Conservation (phyloP, 2,888 invertebrate genomes). For the Parnassius mnemosyne region DNA sequence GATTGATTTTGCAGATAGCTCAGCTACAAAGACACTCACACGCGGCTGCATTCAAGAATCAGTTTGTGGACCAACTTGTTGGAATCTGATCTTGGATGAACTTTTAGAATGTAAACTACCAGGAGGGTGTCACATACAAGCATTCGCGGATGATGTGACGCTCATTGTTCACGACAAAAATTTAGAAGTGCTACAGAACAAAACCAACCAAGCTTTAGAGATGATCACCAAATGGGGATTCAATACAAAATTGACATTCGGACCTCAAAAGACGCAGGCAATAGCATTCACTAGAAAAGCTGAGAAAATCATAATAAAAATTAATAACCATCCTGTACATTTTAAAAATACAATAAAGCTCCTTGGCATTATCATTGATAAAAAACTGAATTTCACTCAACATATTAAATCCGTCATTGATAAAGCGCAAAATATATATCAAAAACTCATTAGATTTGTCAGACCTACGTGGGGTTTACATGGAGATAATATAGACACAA, state of each 20-base stretch:
- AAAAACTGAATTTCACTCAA: slow-evolving; percentile 1
- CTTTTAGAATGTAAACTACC: no score
- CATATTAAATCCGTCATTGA: slow-evolving; percentile 9
- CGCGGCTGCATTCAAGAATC: background rate
- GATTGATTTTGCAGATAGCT: no score
- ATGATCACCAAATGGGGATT: slow-evolving; percentile 18
- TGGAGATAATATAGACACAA: slow-evolving; percentile 19
- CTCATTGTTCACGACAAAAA: slow-evolving; percentile 15
- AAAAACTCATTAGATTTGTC: slow-evolving; percentile 3
- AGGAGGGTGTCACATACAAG: background rate
- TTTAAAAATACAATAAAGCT: slow-evolving; percentile 7
- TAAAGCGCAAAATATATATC: slow-evolving; percentile 19
- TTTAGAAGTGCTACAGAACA: background rate
- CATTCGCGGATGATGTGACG: slow-evolving; percentile 29
- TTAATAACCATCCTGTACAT: slow-evolving; percentile 20
- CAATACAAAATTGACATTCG: slow-evolving; percentile 24
- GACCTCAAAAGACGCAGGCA: slow-evolving; percentile 16
- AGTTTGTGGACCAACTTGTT: background rate
- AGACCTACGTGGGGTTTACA: slow-evolving; percentile 15
- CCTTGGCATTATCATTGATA: background rate
- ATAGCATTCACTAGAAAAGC: slow-evolving; percentile 17
- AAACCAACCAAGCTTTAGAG: slow-evolving; percentile 8
- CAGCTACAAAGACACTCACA: background rate
- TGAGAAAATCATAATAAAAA: slow-evolving; percentile 27
- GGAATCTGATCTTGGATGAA: no score